Evolutionary conservation across 2,113 vertebrate species (phyloP).

Genomic region (Riparia riparia): DNA sequence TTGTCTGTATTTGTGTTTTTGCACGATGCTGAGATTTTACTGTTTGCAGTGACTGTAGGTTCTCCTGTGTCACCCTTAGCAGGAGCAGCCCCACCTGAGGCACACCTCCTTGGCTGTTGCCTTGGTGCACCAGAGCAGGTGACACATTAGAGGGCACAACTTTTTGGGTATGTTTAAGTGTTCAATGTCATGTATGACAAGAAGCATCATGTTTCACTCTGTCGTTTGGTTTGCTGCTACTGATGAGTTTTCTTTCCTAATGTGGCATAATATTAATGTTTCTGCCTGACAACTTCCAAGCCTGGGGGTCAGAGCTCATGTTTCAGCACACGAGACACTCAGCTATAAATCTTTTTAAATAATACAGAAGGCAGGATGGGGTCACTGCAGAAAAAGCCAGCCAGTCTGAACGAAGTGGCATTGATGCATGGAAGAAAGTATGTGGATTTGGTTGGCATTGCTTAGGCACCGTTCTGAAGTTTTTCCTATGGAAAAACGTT

Average conservation of each 20-base stretch:
- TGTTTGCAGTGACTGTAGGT: background rate
- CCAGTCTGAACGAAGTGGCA: slow-evolving; percentile 92
- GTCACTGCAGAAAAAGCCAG: slow-evolving; percentile 90
- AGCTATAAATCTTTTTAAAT: slow-evolving; percentile 98
- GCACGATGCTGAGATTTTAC: background rate
- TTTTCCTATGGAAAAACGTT: slow-evolving; percentile 7
- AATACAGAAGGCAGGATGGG: slow-evolving; percentile 88
- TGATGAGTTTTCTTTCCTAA: slow-evolving; percentile 69
- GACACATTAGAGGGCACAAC: slow-evolving; percentile 14
- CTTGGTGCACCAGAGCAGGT: background rate
- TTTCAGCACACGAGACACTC: slow-evolving; percentile 88
- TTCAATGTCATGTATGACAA: slow-evolving; percentile 39
- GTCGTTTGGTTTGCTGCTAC: slow-evolving; percentile 65
- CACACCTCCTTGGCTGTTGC: background rate
- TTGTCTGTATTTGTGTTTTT: background rate
- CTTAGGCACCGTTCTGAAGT: background rate
- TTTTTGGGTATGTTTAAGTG: slow-evolving; percentile 31
- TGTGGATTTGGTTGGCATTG: slow-evolving; percentile 52
- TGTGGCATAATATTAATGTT: slow-evolving; percentile 92
- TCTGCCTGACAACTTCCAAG: slow-evolving; percentile 83
- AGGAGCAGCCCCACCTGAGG: background rate
- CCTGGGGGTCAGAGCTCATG: slow-evolving; percentile 89
- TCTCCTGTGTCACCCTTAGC: background rate
- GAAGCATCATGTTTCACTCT: slow-evolving; percentile 54
- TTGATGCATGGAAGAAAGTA: slow-evolving; percentile 86